Base-by-base conservation (phyloP, 92 coral and sea anemone species). In the Porites cylindrica region DNA sequence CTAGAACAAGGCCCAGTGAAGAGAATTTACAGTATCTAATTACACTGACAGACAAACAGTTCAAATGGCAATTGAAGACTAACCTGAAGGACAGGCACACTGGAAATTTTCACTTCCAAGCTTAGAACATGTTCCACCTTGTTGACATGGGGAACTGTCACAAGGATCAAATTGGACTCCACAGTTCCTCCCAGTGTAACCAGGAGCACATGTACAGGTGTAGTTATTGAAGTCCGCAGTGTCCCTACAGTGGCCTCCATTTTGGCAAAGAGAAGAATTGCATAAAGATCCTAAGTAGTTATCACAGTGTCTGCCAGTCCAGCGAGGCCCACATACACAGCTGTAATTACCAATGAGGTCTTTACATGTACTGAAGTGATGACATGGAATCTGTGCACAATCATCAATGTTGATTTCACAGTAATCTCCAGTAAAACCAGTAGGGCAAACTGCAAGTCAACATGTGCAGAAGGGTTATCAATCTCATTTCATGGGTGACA, bases 351-450 rank as follows among this genome's bases (percentile, higher is more conserved):
- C 90, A 12, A 97, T 70, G 12, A 86, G 90, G 75, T 97, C 97
- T 26, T 90, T 26, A 69, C 99, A 97, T 8, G 92, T 93, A 51
- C 98, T 95, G 76, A 82, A 90, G 73, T 84, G 89, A 75, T 97
- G 92, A 26, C 99, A 97, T 3, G 59, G 79, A 29, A 66, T 71
- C 8, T 69, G 54, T 1, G 86, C 88, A 74, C 99, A 97, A 18
- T 97, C 96, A 81, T 97, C 76, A 51, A 93, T 93, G 58, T 97
- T 93, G 16, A 90, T 82, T 80, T 97, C 96, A 86, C 99, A 97
- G 82, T 97, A 97, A 82, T 97, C 88, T 1, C 98, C 99, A 86
- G 93, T 95, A 66, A 87, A 97, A 23, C 99, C 99, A 78, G 91
- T 68, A 1, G 88, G 91, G 66, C 99, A 96, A 1, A 8, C 98